Evolutionary conservation across 2,113 vertebrate genomes (phyloP).

Genomic region (Triplophysa tibetana): DNA sequence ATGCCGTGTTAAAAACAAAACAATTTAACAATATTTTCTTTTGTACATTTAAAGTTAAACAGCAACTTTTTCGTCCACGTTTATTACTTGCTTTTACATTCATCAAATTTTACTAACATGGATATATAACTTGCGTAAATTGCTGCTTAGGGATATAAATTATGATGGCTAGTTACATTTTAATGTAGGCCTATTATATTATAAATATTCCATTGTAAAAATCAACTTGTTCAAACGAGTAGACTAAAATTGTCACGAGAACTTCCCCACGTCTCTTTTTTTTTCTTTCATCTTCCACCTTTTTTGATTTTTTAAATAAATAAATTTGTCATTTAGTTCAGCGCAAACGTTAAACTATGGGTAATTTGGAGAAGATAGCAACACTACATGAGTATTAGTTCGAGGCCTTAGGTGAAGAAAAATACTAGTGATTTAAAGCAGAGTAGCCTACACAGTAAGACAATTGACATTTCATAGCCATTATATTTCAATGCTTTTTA

Average conservation of each 20-base stretch:
- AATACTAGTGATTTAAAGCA: not conserved
- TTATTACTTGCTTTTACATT: not conserved
- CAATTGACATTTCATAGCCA: not conserved
- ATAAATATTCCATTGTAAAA: not conserved
- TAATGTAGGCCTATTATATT: not conserved
- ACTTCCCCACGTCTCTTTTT: not conserved
- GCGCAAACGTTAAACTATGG: not conserved
- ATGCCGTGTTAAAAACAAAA: not conserved
- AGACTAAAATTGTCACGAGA: too few species aligned
- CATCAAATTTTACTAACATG: not conserved
- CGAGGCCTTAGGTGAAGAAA: not conserved
- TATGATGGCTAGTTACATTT: not conserved
- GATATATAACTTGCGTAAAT: not conserved
- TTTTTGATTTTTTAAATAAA: not conserved
- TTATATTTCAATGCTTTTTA: not conserved
- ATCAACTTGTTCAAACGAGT: conserved; percentile 1
- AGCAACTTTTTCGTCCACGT: not conserved
- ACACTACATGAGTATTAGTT: not conserved
- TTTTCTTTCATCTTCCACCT: not conserved
- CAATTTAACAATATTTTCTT: not conserved
- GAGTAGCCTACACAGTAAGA: not conserved
- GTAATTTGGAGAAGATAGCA: not conserved
- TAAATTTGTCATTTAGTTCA: not conserved
- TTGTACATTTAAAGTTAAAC: not conserved
- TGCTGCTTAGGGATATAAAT: not conserved